These are phyloP conservation scores for Hypothenemus hampei DNA, from an alignment of 1,140 invertebrate genomes.

Conservation along the genomic window DNA sequence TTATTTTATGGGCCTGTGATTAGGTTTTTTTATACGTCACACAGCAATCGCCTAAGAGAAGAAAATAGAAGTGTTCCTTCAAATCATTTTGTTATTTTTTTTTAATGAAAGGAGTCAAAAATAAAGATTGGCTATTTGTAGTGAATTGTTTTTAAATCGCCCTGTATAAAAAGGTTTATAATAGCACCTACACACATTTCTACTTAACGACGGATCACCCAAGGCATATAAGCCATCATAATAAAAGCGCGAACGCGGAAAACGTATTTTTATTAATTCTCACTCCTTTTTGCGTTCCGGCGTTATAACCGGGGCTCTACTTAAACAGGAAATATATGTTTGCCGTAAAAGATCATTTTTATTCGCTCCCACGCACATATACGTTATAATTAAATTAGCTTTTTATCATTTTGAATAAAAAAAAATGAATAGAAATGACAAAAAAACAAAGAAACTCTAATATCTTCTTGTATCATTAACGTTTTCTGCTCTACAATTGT, in stretches of 20 bases:
- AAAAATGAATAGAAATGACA: too few relatives aligned
- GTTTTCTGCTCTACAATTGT: too few relatives aligned
- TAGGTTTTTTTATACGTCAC: background rate
- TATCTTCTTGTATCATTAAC: too few relatives aligned
- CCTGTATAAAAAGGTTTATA: constrained; percentile 1
- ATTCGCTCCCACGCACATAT: constrained; percentile 3
- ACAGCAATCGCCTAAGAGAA: too few relatives aligned
- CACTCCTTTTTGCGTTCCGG: constrained; percentile 17
- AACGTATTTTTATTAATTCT: constrained; percentile 20
- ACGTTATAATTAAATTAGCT: constrained; percentile 5
- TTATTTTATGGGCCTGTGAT: constrained; percentile 16
- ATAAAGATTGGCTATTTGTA: background rate
- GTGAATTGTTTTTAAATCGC: background rate
- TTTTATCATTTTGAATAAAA: background rate
- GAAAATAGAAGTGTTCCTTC: too few relatives aligned
- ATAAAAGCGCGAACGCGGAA: constrained; percentile 15
- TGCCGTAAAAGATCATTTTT: constrained; percentile 12
- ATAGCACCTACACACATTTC: constrained; percentile 18
- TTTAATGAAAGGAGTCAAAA: background rate
- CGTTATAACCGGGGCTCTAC: constrained; percentile 10
- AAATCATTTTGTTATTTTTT: too few relatives aligned
- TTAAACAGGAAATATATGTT: constrained; percentile 17
- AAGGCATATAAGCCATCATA: constrained; percentile 13
- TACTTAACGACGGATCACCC: constrained; percentile 19
- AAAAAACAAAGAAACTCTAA: too few relatives aligned